A percentile compares a stretch with the other conserved stretches of the same genome.
These are phyloP conservation scores for Piaya cayana DNA, from an alignment of 2,113 vertebrate genomes.

Conservation along the genomic window DNA sequence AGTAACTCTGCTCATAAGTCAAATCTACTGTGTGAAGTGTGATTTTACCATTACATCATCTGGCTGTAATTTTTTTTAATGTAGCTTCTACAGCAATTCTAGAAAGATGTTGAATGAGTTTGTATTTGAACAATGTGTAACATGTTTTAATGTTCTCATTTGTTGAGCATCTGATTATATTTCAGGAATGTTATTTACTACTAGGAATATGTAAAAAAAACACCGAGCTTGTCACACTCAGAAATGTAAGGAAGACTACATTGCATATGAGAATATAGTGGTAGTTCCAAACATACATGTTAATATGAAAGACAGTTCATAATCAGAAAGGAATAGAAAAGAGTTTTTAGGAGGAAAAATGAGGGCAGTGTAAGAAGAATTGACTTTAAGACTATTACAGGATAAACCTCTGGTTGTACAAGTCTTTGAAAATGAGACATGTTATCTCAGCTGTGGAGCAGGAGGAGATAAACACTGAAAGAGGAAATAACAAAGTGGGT, in stretches of 20 bases:
- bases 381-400: not conserved
- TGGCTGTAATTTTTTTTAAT: not conserved
- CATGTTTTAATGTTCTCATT: not conserved
- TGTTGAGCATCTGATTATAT: not conserved
- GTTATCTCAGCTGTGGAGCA: not conserved
- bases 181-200: not conserved
- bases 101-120: not conserved
- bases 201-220: not conserved
- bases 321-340: not conserved
- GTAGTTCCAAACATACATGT: not conserved
- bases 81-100: not conserved
- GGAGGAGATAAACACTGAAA: not conserved
- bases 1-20: not conserved
- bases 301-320: not conserved
- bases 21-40: not conserved
- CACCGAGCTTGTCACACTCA: not conserved
- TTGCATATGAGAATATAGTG: not conserved
- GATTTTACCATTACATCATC: not conserved
- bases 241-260: not conserved
- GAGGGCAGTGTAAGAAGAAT: not conserved
- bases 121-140: not conserved
- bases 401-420: not conserved
- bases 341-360: not conserved
- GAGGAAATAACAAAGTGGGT: not conserved
- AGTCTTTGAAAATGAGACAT: not conserved